These are phyloP conservation scores for Plutella xylostella DNA, from an alignment of 2,888 invertebrate genomes.

Conservation along the genomic window DNA sequence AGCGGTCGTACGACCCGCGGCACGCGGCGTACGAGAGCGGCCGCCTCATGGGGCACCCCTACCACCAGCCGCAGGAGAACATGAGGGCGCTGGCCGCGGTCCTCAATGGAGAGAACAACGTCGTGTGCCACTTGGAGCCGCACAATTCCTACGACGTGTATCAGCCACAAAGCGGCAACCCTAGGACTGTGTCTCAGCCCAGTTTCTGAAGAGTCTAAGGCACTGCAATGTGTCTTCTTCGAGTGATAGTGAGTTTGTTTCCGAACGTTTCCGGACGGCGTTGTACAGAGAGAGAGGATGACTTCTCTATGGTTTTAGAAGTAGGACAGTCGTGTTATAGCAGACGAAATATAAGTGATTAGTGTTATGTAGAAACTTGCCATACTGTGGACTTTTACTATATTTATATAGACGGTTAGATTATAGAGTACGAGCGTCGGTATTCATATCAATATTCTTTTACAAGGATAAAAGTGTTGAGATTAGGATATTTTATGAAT, in stretches of 20 bases:
- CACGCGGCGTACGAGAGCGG: constrained; percentile 57
- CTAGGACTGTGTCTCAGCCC: constrained; percentile 63
- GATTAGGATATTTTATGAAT: constrained; percentile 1
- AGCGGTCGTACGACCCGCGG: constrained; percentile 58
- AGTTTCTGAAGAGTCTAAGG: constrained; percentile 48
- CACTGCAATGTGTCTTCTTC: constrained; percentile 17
- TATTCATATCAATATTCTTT: no score
- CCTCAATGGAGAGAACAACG: constrained; percentile 85
- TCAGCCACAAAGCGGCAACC: constrained; percentile 53
- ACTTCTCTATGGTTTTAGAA: constrained; percentile 58
- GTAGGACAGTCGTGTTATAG: constrained; percentile 38
- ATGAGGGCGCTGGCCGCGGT: constrained; percentile 80
- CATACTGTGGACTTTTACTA: constrained; percentile 61
- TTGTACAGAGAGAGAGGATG: constrained; percentile 57
- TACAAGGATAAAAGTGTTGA: no score
- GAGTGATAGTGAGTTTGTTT: constrained; percentile 30
- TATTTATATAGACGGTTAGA: constrained; percentile 31
- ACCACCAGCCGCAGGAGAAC: constrained; percentile 65
- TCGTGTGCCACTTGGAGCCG: constrained; percentile 88
- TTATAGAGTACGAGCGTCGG: constrained; percentile 26
- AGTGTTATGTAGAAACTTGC: constrained; percentile 63
- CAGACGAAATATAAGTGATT: constrained; percentile 43
- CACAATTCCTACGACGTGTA: constrained; percentile 67
- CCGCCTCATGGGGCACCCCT: constrained; percentile 59
- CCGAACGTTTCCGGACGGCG: constrained; percentile 12